Percentiles rank a stretch among this genome's conserved stretches.
Evolutionary conservation across 2,113 vertebrate genomes (phyloP).

Genomic region (Megaceryle maxima): DNA sequence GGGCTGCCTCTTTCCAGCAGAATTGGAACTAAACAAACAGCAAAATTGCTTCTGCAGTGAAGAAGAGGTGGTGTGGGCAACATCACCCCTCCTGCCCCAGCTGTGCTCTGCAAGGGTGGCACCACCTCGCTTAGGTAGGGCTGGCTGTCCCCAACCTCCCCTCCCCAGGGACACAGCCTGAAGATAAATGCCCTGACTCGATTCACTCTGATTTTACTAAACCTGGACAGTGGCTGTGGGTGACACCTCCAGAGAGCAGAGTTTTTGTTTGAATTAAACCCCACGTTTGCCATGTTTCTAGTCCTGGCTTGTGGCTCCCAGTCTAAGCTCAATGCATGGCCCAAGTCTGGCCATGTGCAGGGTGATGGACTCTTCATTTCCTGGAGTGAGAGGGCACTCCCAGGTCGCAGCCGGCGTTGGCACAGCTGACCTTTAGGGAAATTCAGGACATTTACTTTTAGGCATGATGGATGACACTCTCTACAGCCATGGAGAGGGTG

Average conservation of each 20-base stretch:
- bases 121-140: neutral
- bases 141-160: neutral
- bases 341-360: neutral
- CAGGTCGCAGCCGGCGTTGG: neutral
- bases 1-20: neutral
- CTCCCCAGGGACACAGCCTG: neutral
- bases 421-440: neutral
- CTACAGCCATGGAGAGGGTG: neutral
- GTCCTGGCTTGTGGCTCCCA: neutral
- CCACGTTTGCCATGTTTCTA: neutral
- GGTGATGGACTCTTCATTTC: neutral
- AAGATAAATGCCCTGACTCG: neutral
- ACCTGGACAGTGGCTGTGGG: neutral
- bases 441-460: neutral
- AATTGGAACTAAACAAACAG: neutral
- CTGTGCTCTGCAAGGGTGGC: neutral
- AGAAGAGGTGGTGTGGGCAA: neutral
- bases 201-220: neutral
- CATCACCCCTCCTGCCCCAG: neutral
- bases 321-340: neutral
- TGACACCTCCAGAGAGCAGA: neutral
- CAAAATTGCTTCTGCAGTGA: neutral
- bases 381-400: neutral
- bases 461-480: too few relatives aligned
- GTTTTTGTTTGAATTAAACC: neutral